phyloP scores from a whole-genome alignment of 2,888 invertebrate species.

The Coenonympha arcania region DNA sequence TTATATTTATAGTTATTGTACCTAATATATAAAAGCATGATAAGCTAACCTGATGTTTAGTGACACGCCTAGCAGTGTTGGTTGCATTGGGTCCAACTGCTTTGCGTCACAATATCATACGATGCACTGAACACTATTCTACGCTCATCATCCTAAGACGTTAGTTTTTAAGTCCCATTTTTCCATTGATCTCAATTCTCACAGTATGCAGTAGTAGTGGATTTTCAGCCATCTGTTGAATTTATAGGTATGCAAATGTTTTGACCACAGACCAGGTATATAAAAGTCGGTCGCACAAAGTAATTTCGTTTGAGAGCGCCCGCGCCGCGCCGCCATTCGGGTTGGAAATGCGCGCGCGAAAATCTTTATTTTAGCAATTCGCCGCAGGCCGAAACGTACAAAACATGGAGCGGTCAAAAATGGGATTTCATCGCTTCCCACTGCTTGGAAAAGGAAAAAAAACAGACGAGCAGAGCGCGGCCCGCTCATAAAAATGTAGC shows the following conservation, averaged over 20 bases:
- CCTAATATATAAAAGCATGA: too few relatives aligned
- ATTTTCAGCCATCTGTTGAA: background rate
- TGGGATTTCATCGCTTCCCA: slow-evolving; percentile 39
- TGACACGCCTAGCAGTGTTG: too few relatives aligned
- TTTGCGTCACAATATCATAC: too few relatives aligned
- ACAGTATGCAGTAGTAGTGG: background rate
- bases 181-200: background rate
- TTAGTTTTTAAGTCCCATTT: too few relatives aligned
- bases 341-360: slow-evolving; percentile 16
- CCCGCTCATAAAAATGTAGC: slow-evolving; percentile 4
- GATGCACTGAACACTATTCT: too few relatives aligned
- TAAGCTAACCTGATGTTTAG: too few relatives aligned
- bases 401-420: slow-evolving; percentile 53
- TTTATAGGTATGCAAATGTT: background rate
- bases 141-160: too few relatives aligned
- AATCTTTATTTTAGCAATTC: slow-evolving; percentile 29
- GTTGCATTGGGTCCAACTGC: too few relatives aligned
- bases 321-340: slow-evolving; percentile 19
- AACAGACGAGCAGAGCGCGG: background rate
- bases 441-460: slow-evolving; percentile 3
- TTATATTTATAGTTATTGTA: too few relatives aligned
- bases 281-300: slow-evolving; percentile 19
- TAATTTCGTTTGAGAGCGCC: slow-evolving; percentile 25
- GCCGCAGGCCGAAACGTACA: slow-evolving; percentile 45
- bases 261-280: slow-evolving; percentile 1